Percentiles rank a stretch among this genome's conserved stretches.
These are phyloP conservation scores for Cercopithecus mona DNA, from an alignment of 2,113 vertebrate genomes.

Conservation along the genomic window DNA sequence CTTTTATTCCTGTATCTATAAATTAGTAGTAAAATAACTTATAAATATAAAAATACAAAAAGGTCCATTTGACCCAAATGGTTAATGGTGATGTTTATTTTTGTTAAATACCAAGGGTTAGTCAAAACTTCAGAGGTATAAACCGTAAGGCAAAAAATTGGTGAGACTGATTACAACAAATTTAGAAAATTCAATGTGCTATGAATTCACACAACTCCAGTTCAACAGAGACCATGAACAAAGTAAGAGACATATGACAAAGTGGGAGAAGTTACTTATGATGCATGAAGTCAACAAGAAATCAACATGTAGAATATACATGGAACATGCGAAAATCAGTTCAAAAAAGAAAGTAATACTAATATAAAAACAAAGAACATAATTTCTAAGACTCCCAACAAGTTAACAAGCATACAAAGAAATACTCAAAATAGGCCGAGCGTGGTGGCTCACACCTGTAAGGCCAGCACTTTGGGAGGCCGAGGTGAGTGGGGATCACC, in stretches of 20 bases:
- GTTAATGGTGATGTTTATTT: not conserved
- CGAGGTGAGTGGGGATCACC: no score
- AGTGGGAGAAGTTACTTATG: not conserved
- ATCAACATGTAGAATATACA: not conserved
- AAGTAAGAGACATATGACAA: not conserved
- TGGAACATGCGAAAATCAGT: not conserved
- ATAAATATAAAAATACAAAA: constrained; percentile 5
- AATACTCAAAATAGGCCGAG: not conserved
- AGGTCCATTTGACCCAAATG: not conserved
- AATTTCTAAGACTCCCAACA: not conserved
- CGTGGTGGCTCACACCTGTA: no score
- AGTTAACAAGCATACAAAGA: not conserved
- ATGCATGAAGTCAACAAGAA: not conserved
- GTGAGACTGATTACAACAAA: not conserved
- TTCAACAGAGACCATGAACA: not conserved
- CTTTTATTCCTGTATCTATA: not conserved
- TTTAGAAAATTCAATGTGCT: not conserved
- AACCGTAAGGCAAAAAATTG: not conserved
- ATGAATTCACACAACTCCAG: not conserved
- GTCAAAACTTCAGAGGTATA: not conserved
- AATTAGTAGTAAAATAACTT: not conserved
- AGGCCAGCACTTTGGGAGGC: no score
- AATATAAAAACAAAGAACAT: not conserved
- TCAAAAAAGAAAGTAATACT: not conserved
- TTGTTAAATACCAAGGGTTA: not conserved